These are phyloP conservation scores for Hycleus cichorii DNA, from an alignment of 1,140 invertebrate genomes.

Conservation along the genomic window DNA sequence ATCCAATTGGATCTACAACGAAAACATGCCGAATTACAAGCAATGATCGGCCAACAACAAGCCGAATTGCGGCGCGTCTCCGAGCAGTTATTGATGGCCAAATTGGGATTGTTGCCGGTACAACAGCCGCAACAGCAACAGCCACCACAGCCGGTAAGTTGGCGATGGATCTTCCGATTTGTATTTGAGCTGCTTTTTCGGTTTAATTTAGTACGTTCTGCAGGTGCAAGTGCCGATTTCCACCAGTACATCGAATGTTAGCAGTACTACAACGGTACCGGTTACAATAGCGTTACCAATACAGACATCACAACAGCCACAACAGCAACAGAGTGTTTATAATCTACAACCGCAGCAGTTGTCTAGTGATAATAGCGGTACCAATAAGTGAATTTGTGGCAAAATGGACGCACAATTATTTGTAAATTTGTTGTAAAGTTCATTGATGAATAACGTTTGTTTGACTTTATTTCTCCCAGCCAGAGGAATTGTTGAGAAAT, in stretches of 20 bases:
- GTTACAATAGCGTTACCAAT: constrained; percentile 19
- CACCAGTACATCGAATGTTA: too few species aligned
- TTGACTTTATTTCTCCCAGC: too few species aligned
- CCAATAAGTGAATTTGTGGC: neutral
- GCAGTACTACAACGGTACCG: constrained; percentile 5
- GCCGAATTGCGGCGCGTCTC: constrained; percentile 75
- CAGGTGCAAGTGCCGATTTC: too few species aligned
- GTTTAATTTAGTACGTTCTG: too few species aligned
- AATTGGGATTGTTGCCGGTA: constrained; percentile 64
- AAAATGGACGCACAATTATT: too few species aligned
- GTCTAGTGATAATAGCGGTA: constrained; percentile 20
- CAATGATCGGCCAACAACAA: constrained; percentile 77
- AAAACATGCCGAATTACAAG: constrained; percentile 77
- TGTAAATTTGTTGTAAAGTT: too few species aligned
- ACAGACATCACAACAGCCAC: constrained; percentile 12
- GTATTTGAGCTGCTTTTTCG: too few species aligned
- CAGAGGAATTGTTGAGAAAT: too few species aligned
- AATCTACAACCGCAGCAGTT: neutral
- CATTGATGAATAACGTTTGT: too few species aligned
- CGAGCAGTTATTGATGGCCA: constrained; percentile 75
- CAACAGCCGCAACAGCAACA: constrained; percentile 26
- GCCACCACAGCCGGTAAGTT: too few species aligned
- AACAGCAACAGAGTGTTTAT: constrained; percentile 22
- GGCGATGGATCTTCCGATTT: too few species aligned
- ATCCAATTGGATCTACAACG: constrained; percentile 68